Evolutionary conservation across 2,113 vertebrate genomes (phyloP).

Genomic region (Cyprinodon variegatus): DNA sequence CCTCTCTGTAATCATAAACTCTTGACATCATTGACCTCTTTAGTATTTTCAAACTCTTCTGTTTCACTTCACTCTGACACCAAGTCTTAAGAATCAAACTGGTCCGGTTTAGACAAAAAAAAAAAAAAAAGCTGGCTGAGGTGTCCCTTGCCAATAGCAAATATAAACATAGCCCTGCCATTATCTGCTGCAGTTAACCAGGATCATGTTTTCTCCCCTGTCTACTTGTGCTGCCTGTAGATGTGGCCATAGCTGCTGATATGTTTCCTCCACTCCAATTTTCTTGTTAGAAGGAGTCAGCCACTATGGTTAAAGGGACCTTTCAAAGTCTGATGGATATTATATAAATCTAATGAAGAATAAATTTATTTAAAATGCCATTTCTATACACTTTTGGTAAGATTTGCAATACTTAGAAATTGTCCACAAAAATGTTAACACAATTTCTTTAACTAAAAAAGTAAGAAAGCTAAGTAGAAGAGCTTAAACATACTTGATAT

Average conservation of each 20-base stretch:
- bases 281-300: conserved; percentile 55
- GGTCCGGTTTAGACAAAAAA: conserved; percentile 38
- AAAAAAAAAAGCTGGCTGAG: conserved; percentile 18
- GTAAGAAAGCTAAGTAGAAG: too few species aligned
- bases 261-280: conserved; percentile 64
- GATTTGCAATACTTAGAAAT: not conserved
- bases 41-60: conserved; percentile 49
- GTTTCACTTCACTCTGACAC: conserved; percentile 41
- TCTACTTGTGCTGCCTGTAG: conserved; percentile 61
- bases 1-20: conserved; percentile 53
- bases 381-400: not conserved
- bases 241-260: conserved; percentile 73
- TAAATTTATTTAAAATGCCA: not conserved
- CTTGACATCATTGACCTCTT: conserved; percentile 54
- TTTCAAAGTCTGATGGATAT: conserved; percentile 11
- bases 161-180: conserved; percentile 70
- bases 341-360: conserved; percentile 25
- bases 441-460: too few species aligned
- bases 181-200: conserved; percentile 61
- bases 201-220: conserved; percentile 50
- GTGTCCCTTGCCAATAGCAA: conserved; percentile 58
- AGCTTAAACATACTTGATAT: too few species aligned
- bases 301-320: conserved; percentile 55
- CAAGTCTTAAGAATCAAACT: conserved; percentile 28
- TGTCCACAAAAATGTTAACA: not conserved